Evolutionary conservation across 2,888 invertebrate genomes (phyloP), one percentile per base, ranked within the genome.

Genomic region (Meiosimyza decipiens): DNA sequence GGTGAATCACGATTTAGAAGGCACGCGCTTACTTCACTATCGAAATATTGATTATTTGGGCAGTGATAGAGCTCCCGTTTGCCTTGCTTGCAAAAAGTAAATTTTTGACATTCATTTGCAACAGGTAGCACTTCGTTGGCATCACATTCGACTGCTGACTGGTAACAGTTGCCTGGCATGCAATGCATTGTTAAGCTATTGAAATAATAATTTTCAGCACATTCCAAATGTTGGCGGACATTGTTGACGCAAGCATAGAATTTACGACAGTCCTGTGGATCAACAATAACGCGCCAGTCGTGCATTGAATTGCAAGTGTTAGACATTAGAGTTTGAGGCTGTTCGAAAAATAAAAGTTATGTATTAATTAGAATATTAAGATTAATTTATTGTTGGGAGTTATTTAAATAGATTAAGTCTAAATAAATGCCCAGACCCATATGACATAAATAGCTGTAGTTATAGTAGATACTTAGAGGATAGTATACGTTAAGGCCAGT

Each of bases 181-280:
- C 77, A 79, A 47, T 72, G 76, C 57, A 73, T 60, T 1, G 65
- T 50, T 18, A 59, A 52, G 15, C 60, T 49, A 73, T 77, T 76
- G n/a, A 77, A 81, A 66, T 80, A 74, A 18, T 76, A 80, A 13
- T 72, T 72, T 0, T 60, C 50, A 4, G 76, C 74, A 57, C 81
- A 81, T 47, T 72, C 79, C 50, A 77, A 80, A 62, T 78, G 77
- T 47, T 76, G 73, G 12, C 76, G 62, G 22, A 71, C 73, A 13
- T 72, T 11, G 1, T 74, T 73, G 2, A 77, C 66, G 63, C 82
- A 83, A 6, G 79, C 71, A 55, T 77, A 80, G 66, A 83, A 83
- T 40, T 76, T 78, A 7, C 77, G 75, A 62, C 82, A 82, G 28
- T 81, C 71, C 2, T 22, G 63, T 13, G 68, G 22, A 65, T 81